Evolutionary conservation across 2,113 vertebrate species (phyloP).

Genomic region (Cnemophilus loriae): DNA sequence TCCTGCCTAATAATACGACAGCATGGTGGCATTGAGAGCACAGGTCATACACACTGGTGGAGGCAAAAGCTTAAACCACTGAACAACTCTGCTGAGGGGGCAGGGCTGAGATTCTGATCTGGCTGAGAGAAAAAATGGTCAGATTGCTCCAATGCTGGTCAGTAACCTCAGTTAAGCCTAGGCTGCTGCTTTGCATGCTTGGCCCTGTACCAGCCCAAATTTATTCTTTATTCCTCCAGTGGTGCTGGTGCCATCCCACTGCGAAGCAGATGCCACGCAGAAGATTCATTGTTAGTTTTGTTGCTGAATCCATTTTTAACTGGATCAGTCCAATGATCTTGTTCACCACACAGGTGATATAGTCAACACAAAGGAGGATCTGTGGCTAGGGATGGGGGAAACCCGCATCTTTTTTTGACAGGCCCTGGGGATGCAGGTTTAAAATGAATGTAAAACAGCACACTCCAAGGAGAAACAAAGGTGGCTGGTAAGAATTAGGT

Average conservation of each 20-base stretch:
- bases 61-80: neutral
- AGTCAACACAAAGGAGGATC: neutral
- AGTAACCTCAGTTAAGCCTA: neutral
- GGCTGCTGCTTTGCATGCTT: neutral
- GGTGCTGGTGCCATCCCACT: neutral
- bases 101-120: neutral
- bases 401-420: neutral
- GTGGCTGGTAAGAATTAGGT: neutral
- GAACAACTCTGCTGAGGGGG: neutral
- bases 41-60: neutral
- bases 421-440: neutral
- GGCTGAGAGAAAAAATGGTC: neutral
- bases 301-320: neutral
- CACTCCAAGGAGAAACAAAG: neutral
- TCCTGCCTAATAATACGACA: neutral
- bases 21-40: neutral
- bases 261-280: neutral
- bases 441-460: neutral
- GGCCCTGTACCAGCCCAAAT: rapidly evolving
- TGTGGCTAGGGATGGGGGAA: neutral
- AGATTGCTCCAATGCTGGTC: neutral
- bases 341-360: rapidly evolving
- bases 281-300: neutral
- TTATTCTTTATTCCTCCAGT: neutral
- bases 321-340: neutral